Base-by-base conservation (phyloP, 2,797 vertebrate species). In the Dryobates pubescens region DNA sequence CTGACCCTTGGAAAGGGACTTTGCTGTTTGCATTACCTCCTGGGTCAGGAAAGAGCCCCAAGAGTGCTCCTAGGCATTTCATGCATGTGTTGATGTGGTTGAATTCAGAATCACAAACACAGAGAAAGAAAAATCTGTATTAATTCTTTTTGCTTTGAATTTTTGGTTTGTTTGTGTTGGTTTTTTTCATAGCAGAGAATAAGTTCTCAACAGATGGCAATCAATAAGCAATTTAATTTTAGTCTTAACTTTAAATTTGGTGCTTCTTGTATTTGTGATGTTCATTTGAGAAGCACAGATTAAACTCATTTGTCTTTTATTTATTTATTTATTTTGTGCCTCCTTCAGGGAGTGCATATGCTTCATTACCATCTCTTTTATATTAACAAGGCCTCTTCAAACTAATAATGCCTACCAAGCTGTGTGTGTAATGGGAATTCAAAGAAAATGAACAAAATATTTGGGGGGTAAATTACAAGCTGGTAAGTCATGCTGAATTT, bases 301-400 rank as follows among this genome's bases (percentile, higher is more conserved):
- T 88, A 53, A 91, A 69, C 8, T 54, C 6, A 3, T 64, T 64
- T 73, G 29, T 63, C 51, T 74, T 73, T 59, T 38, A 34, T 49
- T 36, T 58, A 17, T 30, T 30, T 17, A 16, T 64, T 43, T 67
- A 34, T 75, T 88, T 75, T 36, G n/a, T 58, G n/a, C 56, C 71
- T 58, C 56, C 62, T 87, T 86, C 56, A n/a, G 30, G 51, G 65
- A 89, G 3, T 1, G 0, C 26, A n/a, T 71, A 58, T 74, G 47
- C 72, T 78, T 86, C 59, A 70, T 93, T 90, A 73, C 59, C 82
- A 73, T 86, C 77, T 78, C 77, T 91, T 88, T 94, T 59, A 41
- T 73, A 67, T 78, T 86, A 88, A 89, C 75, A 81, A 80, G 73
- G 54, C 29, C 47, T 81, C 64, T 32, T 92, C 56, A 53, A 9